phyloP scores from a whole-genome alignment of 2,888 invertebrate genomes.

The Nineta flava region DNA sequence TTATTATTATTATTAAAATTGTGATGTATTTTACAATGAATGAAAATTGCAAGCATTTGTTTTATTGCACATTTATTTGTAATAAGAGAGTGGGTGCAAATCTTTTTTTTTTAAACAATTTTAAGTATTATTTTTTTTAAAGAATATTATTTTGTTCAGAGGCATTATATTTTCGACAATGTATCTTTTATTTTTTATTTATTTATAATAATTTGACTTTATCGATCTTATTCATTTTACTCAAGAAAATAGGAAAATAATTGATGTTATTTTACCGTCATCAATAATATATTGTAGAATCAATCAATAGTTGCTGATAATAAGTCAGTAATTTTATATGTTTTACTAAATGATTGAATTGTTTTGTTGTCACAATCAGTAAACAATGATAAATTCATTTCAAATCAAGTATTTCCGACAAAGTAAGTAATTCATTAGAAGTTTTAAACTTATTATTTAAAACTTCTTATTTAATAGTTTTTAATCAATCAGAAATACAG shows the following conservation, averaged over 20 bases:
- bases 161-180: conserved; percentile 16
- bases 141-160: not conserved
- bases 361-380: too few relatives aligned
- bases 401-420: too few relatives aligned
- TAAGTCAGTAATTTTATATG: conserved; percentile 26
- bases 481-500: too few relatives aligned
- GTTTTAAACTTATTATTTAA: too few relatives aligned
- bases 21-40: conserved; percentile 25
- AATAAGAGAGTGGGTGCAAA: not conserved
- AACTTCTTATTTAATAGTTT: too few relatives aligned
- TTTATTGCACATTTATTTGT: conserved; percentile 14
- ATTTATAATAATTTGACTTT: conserved; percentile 7
- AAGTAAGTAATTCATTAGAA: too few relatives aligned
- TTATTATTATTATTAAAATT: conserved; percentile 19
- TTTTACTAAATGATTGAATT: not conserved
- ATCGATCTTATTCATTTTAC: not conserved
- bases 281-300: too few relatives aligned
- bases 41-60: conserved; percentile 14
- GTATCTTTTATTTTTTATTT: conserved; percentile 14
- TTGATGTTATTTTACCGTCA: too few relatives aligned
- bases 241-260: too few relatives aligned
- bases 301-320: too few relatives aligned
- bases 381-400: too few relatives aligned
- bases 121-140: not conserved
- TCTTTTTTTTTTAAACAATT: not conserved